These are phyloP conservation scores for Ceryle rudis DNA, from an alignment of 2,797 vertebrate species.

Conservation along the genomic window DNA sequence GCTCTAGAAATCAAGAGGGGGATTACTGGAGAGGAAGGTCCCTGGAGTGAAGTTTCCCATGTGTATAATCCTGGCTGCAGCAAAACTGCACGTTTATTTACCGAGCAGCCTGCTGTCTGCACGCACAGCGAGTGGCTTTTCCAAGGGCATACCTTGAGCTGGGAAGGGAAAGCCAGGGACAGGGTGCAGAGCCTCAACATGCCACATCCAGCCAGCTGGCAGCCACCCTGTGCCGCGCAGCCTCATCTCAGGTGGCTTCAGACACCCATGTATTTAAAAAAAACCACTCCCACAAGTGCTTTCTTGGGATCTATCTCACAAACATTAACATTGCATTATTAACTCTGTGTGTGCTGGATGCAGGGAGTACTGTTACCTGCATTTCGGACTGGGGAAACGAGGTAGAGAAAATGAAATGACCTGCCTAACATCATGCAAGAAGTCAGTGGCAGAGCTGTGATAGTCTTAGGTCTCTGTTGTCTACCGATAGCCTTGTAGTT, in stretches of 20 bases:
- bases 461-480: neutral
- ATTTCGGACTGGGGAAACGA: neutral
- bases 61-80: neutral
- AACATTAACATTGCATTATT: fast-evolving
- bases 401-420: neutral
- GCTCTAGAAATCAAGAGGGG: neutral
- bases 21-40: neutral
- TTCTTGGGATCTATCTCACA: neutral
- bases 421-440: neutral
- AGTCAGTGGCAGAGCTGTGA: fast-evolving
- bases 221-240: neutral
- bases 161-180: neutral
- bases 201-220: neutral
- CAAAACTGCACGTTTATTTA: neutral
- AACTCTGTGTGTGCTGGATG: neutral
- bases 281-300: neutral
- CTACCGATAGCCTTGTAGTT: neutral
- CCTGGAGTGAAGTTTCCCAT: neutral
- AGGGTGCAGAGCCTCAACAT: neutral
- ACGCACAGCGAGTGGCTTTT: fast-evolving
- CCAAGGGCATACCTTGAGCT: fast-evolving
- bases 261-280: neutral
- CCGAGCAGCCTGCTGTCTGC: neutral
- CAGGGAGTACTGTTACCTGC: neutral
- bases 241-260: neutral